Conservation (phyloP, 2,797 vertebrate species). For the Eidolon dupreanum region DNA sequence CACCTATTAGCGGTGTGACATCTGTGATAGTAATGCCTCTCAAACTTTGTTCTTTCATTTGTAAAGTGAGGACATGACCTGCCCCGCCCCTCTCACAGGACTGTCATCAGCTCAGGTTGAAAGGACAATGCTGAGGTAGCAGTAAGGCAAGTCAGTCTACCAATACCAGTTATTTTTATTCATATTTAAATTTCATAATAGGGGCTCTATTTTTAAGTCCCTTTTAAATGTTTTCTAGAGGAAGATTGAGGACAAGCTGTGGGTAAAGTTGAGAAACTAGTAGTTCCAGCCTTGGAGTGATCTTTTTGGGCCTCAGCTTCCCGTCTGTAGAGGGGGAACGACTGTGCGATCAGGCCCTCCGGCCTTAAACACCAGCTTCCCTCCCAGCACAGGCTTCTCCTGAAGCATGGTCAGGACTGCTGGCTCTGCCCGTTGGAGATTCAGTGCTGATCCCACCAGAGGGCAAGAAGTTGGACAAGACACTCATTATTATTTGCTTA, state of each 20-base stretch:
- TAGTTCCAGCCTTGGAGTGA: neutral
- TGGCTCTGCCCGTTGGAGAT: neutral
- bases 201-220: neutral
- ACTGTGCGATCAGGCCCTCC: neutral
- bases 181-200: neutral
- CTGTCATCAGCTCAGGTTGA: neutral
- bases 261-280: neutral
- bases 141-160: neutral
- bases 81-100: neutral
- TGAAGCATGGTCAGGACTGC: neutral
- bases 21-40: neutral
- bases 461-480: neutral
- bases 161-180: neutral
- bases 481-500: constrained; percentile 26
- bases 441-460: neutral
- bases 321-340: neutral
- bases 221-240: constrained; percentile 21
- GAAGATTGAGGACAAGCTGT: neutral
- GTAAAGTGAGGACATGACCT: neutral
- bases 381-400: neutral
- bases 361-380: neutral
- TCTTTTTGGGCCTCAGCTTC: neutral
- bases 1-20: neutral
- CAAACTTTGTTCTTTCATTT: neutral
- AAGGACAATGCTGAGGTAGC: neutral